Conservation (phyloP, 2,888 invertebrate species). For the Entomobrya multifasciata region DNA sequence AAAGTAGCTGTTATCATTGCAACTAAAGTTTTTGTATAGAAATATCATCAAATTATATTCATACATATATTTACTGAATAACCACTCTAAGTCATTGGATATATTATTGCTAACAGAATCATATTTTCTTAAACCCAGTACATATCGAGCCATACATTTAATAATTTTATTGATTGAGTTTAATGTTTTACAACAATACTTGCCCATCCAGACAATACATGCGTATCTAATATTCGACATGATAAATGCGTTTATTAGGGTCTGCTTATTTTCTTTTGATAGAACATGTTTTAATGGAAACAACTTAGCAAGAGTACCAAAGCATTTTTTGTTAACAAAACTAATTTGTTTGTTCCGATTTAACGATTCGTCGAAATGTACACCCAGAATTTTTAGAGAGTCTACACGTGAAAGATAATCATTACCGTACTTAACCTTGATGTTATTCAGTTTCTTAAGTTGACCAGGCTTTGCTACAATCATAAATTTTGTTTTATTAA, state of each 20-base stretch:
- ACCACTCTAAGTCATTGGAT: no score
- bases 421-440: no score
- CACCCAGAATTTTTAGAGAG: not conserved
- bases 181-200: no score
- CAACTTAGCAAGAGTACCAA: not conserved
- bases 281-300: not conserved
- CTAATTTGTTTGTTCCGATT: not conserved
- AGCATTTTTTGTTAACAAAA: not conserved
- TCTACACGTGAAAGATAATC: not conserved
- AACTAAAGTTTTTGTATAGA: not conserved
- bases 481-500: not conserved
- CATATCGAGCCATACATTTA: not conserved
- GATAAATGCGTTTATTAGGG: not conserved
- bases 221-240: not conserved
- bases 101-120: no score
- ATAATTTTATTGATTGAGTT: not conserved
- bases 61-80: no score
- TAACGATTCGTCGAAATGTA: not conserved
- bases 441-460: no score
- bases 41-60: no score
- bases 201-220: no score
- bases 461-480: not conserved
- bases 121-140: no score
- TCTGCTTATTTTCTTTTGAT: not conserved
- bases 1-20: not conserved